A percentile compares a stretch with the other conserved stretches of the same genome.
These are phyloP conservation scores for Rotaria macrura DNA, from an alignment of 2,888 invertebrate genomes.

Conservation along the genomic window DNA sequence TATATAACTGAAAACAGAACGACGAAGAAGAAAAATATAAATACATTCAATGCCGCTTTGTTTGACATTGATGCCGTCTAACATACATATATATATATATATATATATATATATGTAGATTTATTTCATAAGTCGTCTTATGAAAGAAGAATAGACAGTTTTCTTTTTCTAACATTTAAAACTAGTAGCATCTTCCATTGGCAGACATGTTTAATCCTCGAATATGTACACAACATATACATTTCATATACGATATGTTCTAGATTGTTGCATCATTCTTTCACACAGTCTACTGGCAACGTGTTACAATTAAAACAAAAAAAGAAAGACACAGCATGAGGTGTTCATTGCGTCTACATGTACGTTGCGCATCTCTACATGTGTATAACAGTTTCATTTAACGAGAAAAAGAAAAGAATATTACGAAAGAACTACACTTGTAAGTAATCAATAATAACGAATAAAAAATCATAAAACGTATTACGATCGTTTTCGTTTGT, in stretches of 20 bases:
- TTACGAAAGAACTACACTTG: neutral
- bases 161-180: neutral
- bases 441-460: neutral
- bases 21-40: neutral
- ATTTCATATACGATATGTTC: neutral
- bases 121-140: neutral
- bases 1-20: neutral
- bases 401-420: no score
- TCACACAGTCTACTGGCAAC: neutral
- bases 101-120: neutral
- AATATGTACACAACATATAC: neutral
- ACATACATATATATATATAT: neutral
- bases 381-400: neutral
- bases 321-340: neutral
- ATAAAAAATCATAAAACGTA: neutral
- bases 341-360: neutral
- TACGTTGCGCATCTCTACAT: neutral
- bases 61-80: neutral
- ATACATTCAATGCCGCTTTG: neutral
- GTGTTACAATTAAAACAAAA: neutral
- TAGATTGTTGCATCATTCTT: neutral
- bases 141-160: neutral
- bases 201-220: neutral
- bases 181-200: neutral
- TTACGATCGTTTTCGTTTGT: neutral